A percentile compares a stretch with the other conserved stretches of the same genome.
phyloP scores from a whole-genome alignment of 2,113 vertebrate species.

The Oceanodroma tethys region DNA sequence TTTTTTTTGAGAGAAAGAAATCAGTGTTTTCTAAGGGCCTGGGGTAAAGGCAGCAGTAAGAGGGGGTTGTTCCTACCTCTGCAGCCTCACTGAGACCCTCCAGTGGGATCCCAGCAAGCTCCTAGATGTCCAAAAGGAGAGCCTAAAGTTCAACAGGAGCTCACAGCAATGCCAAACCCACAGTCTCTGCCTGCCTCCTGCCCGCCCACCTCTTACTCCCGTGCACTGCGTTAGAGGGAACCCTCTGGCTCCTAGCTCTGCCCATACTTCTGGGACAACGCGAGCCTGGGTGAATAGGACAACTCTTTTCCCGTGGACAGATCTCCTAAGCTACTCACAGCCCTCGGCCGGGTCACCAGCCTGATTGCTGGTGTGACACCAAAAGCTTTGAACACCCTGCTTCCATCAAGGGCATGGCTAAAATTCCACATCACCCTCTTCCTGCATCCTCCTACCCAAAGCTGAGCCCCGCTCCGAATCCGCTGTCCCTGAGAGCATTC shows the following conservation, averaged over 20 bases:
- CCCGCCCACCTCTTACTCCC: not conserved
- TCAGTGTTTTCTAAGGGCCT: not conserved
- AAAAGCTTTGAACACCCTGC: fast-evolving
- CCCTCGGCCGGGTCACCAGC: too few species aligned
- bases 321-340: not conserved
- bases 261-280: too few species aligned
- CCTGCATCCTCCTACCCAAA: not conserved
- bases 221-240: not conserved
- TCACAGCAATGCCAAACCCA: not conserved
- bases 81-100: not conserved
- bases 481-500: not conserved
- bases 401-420: not conserved
- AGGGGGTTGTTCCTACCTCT: not conserved
- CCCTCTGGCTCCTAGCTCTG: not conserved
- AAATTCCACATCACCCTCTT: not conserved
- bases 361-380: fast-evolving
- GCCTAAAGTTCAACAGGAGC: not conserved
- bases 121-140: not conserved
- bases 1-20: not conserved
- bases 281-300: fast-evolving
- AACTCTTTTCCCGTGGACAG: not conserved
- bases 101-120: not conserved
- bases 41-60: not conserved
- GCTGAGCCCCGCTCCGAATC: fast-evolving
- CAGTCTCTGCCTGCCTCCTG: not conserved